Evolutionary conservation across 2,888 invertebrate species (phyloP), one percentile per base, ranked within the genome.

Genomic region (Dugesia japonica): DNA sequence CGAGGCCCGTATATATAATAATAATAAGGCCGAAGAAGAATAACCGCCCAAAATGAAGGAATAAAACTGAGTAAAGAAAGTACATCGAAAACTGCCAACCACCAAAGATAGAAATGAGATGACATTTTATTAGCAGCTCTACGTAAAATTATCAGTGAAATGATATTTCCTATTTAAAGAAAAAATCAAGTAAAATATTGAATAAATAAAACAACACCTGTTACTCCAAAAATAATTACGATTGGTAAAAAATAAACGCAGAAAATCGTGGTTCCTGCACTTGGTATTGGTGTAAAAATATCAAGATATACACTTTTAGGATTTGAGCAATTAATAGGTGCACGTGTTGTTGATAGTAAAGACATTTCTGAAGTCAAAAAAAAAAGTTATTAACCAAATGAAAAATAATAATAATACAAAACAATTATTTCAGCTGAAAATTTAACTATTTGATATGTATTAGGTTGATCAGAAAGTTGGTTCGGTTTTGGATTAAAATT

Each of bases 11-110:
- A 20, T 1, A 75, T 27, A 27, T 42, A 26, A n/a, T 26, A n/a
- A 26, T 71, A 71, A 27, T 75, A 75, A 27, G 75, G 75, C 26
- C 71, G 42, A 4, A 26, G 1, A 15, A 75, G 27, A 4, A 75
- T 33, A 33, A 75, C 71, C 1, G 71, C 71, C 75, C 75, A 75
- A 27, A 75, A 75, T 15, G 75, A 20, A 1, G 75, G 56, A 9
- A 75, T 1, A 23, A 71, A 71, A 27, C 33, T 26, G 1, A 75
- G 9, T 9, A 75, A 20, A 17, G 75, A 75, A 13, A 75, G 4
- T 15, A 42, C n/a, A 42, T 75, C 75, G 27, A 33, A 71, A 26
- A 75, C 23, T 9, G 56, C 26, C 42, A 75, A 27, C 33, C 42
- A 56, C 23, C 27, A 27, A 42, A 75, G 42, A 42, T 75, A 75